These are phyloP conservation scores for Tromatobia lineatoria DNA, from an alignment of 2,888 invertebrate species.

Conservation along the genomic window DNA sequence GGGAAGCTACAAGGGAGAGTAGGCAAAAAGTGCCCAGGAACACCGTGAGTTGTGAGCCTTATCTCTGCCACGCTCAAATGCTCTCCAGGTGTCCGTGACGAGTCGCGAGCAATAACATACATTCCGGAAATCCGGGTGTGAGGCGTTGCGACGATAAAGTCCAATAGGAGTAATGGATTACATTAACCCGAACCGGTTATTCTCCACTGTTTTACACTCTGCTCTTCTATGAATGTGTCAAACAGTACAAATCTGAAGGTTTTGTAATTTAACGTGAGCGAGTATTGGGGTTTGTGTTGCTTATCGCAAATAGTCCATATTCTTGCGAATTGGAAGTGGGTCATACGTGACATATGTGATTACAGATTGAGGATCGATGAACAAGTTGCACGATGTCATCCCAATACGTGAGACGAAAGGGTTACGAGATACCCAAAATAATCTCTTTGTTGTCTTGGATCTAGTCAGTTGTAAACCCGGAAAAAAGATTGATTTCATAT, in stretches of 20 bases:
- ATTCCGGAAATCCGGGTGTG: slow-evolving; percentile 20
- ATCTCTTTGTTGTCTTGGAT: too few species aligned
- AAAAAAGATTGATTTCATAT: too few species aligned
- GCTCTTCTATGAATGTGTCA: neutral
- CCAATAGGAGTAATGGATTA: slow-evolving; percentile 54
- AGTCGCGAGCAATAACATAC: slow-evolving; percentile 48
- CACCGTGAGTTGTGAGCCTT: slow-evolving; percentile 61
- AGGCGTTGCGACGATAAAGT: slow-evolving; percentile 36
- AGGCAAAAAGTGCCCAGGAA: slow-evolving; percentile 22
- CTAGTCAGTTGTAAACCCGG: too few species aligned
- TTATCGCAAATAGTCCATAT: too few species aligned
- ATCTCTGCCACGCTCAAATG: slow-evolving; percentile 54
- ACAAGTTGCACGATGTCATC: too few species aligned
- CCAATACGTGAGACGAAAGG: too few species aligned
- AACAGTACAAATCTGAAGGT: neutral
- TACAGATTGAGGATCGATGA: too few species aligned
- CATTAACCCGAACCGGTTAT: slow-evolving; percentile 43
- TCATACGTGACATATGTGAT: too few species aligned
- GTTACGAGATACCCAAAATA: too few species aligned
- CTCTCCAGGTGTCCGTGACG: slow-evolving; percentile 57
- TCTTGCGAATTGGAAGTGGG: too few species aligned
- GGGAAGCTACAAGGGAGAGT: neutral
- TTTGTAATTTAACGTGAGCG: neutral
- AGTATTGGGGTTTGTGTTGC: too few species aligned
- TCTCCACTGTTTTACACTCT: slow-evolving; percentile 7